A percentile compares a stretch with the other conserved stretches of the same genome.
These are phyloP conservation scores for Carlito syrichta DNA, from an alignment of 2,113 vertebrate genomes.

Conservation along the genomic window DNA sequence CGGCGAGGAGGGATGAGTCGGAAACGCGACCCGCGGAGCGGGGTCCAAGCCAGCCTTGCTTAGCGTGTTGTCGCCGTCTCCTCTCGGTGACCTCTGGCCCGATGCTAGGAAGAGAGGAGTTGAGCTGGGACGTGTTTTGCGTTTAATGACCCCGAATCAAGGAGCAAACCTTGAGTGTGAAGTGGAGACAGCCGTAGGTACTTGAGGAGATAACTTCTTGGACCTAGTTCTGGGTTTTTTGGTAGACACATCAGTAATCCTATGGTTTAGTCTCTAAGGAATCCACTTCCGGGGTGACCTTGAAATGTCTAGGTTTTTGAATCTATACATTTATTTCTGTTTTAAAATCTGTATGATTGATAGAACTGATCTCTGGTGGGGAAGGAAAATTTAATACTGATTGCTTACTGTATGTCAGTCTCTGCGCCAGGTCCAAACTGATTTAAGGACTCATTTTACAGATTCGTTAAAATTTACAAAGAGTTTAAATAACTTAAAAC, in stretches of 20 bases:
- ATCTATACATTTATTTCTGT: neutral
- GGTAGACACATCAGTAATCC: neutral
- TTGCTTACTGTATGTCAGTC: neutral
- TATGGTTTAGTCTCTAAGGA: neutral
- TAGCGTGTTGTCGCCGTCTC: neutral
- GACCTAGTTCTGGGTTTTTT: neutral
- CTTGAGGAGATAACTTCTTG: neutral
- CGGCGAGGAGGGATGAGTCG: no score
- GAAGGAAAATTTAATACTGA: neutral
- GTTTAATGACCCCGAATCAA: neutral
- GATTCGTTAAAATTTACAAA: neutral
- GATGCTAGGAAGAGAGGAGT: neutral
- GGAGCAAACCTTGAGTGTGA: neutral
- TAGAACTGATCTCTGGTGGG: neutral
- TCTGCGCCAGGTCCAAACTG: neutral
- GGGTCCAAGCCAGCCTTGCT: neutral
- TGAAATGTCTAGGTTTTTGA: neutral
- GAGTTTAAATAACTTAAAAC: neutral
- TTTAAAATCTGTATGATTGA: neutral
- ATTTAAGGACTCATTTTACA: neutral
- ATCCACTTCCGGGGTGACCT: neutral
- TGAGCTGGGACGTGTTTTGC: neutral
- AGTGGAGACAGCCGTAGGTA: neutral
- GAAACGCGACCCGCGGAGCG: no score
- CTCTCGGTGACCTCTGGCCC: neutral